phyloP scores from a whole-genome alignment of 2,888 invertebrate genomes.

The Dynastes grantii region DNA sequence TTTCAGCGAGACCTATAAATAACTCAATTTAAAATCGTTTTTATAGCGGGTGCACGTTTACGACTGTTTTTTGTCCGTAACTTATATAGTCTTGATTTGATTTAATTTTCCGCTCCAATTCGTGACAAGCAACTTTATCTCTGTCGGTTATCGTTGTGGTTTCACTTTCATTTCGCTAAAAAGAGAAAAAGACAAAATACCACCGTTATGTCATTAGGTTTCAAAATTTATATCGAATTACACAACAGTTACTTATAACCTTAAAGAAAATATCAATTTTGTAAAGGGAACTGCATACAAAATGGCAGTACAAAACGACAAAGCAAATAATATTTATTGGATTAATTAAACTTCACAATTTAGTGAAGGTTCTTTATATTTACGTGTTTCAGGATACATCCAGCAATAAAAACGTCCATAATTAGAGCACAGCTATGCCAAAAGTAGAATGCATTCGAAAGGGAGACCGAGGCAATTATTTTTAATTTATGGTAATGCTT shows the following conservation, averaged over 20 bases:
- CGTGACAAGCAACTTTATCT: constrained; percentile 29
- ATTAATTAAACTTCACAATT: too few relatives aligned
- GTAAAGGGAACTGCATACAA: neutral
- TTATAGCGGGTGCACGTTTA: too few relatives aligned
- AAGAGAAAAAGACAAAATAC: constrained; percentile 9
- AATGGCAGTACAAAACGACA: neutral
- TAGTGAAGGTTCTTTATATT: too few relatives aligned
- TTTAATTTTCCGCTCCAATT: constrained; percentile 45
- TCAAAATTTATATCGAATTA: constrained; percentile 25
- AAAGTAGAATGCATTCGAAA: too few relatives aligned
- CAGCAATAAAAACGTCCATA: too few relatives aligned
- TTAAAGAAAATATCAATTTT: neutral
- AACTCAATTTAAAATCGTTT: too few relatives aligned
- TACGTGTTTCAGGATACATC: too few relatives aligned
- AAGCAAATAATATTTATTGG: neutral
- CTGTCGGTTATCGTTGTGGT: constrained; percentile 34
- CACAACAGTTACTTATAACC: neutral
- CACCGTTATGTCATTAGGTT: constrained; percentile 15
- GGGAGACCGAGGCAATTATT: too few relatives aligned
- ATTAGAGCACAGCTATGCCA: too few relatives aligned
- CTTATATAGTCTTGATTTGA: constrained; percentile 31
- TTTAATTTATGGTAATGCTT: too few relatives aligned
- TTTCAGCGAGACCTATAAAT: neutral
- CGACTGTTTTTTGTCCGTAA: neutral
- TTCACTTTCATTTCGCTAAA: constrained; percentile 39